Percentiles rank a stretch among this genome's conserved stretches.
Evolutionary conservation across 2,113 vertebrate genomes (phyloP).

Genomic region (Gnathonemus echidnorhynchus): DNA sequence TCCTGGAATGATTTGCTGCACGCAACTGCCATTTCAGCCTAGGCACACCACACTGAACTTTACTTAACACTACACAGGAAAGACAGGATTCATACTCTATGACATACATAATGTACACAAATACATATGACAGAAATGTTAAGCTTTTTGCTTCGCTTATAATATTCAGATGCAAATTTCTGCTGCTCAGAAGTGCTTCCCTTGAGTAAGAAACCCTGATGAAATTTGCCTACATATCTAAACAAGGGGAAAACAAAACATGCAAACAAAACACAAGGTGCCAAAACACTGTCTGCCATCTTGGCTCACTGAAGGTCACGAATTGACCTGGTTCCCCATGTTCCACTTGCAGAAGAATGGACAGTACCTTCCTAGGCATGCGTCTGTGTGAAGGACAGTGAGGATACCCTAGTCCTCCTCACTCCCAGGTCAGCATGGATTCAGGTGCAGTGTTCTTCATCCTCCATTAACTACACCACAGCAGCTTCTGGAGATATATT

Average conservation of each 20-base stretch:
- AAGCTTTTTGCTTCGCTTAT: not conserved
- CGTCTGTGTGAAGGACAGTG: not conserved
- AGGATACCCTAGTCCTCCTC: not conserved
- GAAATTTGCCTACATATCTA: not conserved
- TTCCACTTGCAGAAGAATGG: not conserved
- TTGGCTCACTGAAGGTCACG: not conserved
- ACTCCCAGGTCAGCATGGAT: not conserved
- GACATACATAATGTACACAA: not conserved
- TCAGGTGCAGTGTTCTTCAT: not conserved
- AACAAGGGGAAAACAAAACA: not conserved
- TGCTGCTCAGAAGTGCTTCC: not conserved
- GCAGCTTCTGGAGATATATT: not conserved
- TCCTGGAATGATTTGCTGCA: not conserved
- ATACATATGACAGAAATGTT: not conserved
- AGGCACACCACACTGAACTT: not conserved
- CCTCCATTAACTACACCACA: not conserved
- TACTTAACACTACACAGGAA: not conserved
- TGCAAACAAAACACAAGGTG: not conserved
- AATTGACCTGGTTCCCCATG: not conserved
- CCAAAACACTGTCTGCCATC: not conserved
- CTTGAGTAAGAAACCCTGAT: not conserved
- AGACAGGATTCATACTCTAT: not conserved
- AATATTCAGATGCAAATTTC: not conserved
- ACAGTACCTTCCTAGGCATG: not conserved
- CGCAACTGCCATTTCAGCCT: not conserved